Evolutionary conservation across 2,888 invertebrate species (phyloP), one percentile per base, ranked within the genome.

Genomic region (Teinopalpus imperialis): DNA sequence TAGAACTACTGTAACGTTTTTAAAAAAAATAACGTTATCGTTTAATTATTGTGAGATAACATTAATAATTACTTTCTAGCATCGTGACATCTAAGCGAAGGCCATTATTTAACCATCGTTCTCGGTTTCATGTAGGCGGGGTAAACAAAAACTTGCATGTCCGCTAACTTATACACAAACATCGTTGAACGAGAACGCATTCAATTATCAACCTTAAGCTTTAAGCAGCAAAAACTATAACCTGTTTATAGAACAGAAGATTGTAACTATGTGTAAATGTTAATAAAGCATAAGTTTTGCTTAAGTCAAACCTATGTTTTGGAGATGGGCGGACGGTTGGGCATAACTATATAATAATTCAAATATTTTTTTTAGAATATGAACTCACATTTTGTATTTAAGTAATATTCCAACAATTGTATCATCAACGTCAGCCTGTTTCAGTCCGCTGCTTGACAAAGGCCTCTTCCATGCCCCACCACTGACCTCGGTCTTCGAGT

Each of bases 71-170:
- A 65, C 70, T 72, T 74, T 71, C 66, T 63, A 65, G 48, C 49
- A 35, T 55, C 67, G 65, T 74, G 79, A 79, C 79, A 79, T 76
- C 65, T 70, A 78, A 73, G 59, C 66, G 52, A 69, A 78, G 61
- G 66, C 65, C 53, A 65, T 71, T 71, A 79, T 81, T 78, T 74
- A 56, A 55, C 55, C 52, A 53, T 57, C 47, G 62, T 63, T 58
- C 57, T 61, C 59, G 59, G 58, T 16, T 10, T 53, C 59, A 53
- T 61, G 61, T 66, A 63, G 77, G 79, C 76, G 75, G 66, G 48
- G 55, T 50, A 51, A 50, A 54, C 59, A 63, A 62, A 69, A 74
- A 51, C 34, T 20, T 34, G 16, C 26, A 8, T 12, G 3, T 6
- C 43, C 30, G 46, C 64, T 56, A 66, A 50, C 10, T 58, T 63